Evolutionary conservation across 2,888 invertebrate species (phyloP), one percentile per base, ranked within the genome.

Genomic region (Proisotoma minuta): DNA sequence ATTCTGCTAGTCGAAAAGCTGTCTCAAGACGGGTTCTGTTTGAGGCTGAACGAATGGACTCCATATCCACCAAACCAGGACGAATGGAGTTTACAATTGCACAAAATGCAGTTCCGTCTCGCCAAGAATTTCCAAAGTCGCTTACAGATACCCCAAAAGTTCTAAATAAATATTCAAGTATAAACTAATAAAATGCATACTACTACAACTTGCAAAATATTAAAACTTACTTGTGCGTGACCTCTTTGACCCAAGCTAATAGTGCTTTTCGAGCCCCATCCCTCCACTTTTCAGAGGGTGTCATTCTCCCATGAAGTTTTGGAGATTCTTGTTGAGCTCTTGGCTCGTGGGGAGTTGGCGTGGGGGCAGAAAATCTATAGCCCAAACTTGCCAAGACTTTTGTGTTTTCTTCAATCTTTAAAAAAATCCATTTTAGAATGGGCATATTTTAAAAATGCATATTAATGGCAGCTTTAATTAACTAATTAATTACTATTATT

Each of bases 21-120:
- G 91, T 90, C 77, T 95, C 91, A 70, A 97, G 81, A 67, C 96
- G 85, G 70, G 86, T 85, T 72, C 85, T 82, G 78, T 96, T 95
- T 52, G 88, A 85, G 65, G 84, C 84, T 73, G 84, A 82, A 73
- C 87, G 83, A 81, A 95, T 84, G 74, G 88, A 86, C 22, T 91
- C 88, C 75, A 94, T 82, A 79, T 92, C 93, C 62, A 97, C 87
- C 70, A 95, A 82, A 77, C 94, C 92, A 43, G 93, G 91, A 76
- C 91, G 91, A 75, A 97, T 94, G 57, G 91, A 91, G 79, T 97
- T 93, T 64, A 97, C 91, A 73, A 97, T 89, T 54, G 94, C 94
- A 60, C 96, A 84, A 83, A 97, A 97, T 26, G 96, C 96, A 75
- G 89, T 84, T 69, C 97, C 97, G 79, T 96, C 95, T 74, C 95